Evolutionary conservation across 2,888 invertebrate genomes (phyloP), one percentile per base, ranked within the genome.

Genomic region (Liposcelis brunnea): DNA sequence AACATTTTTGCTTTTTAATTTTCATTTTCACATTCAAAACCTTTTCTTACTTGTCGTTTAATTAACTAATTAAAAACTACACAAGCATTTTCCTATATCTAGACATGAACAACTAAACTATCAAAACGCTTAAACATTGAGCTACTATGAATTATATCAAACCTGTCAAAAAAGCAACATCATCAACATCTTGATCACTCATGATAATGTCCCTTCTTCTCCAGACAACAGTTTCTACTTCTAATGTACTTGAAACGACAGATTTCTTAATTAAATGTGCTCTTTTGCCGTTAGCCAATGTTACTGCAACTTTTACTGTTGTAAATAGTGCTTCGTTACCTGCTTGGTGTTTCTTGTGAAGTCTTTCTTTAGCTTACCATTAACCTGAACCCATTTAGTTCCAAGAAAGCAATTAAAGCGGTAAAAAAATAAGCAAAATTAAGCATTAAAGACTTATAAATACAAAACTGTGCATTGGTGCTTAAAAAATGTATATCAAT

Each of bases 131-230:
- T 26, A 26, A 26, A 26, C 26, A 26, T 8, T 6, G 26, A 26
- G 8, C 8, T 8, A 26, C 26, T 6, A 26, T 26, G 26, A 26
- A 26, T 26, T 4, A 26, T 26, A 19, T 12, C 21, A 18, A 21
- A 40, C 86, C 87, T 69, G 87, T 87, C 64, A 89, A 70, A 70
- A 89, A 89, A 51, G 89, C 87, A 58, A 87, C 86, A 70, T 89
- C 89, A 62, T 89, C 89, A 61, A 89, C 75, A 69, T 89, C 89
- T 63, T 84, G 85, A 61, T 89, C 87, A 65, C 83, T 85, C 86
- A 87, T 82, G 54, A 70, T 56, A 49, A 60, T 55, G 44, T 54
- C 56, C 52, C 60, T 57, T 55, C 65, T 59, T 56, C 64, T 60
- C 66, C 66, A 66, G 56, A 66, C 64, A 57, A 67, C 66, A 52